These are phyloP conservation scores for Hydrozoanthus tunicans DNA, from an alignment of 64 coral and sea anemone genomes.

Conservation along the genomic window DNA sequence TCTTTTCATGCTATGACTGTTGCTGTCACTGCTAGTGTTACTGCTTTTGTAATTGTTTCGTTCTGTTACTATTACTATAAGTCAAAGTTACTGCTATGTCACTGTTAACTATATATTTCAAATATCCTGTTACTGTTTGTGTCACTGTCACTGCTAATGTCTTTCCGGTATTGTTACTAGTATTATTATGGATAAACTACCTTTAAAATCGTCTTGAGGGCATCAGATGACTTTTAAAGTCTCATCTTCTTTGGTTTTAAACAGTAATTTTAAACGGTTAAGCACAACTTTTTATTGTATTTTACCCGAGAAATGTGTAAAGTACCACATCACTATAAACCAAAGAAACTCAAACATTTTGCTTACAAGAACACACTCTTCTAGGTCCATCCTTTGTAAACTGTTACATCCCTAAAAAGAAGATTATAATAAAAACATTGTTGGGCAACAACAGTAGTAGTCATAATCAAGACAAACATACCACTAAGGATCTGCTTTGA, in stretches of 20 bases:
- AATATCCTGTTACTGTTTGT: no score
- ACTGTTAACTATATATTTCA: no score
- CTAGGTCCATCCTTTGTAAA: slow-evolving; percentile 94
- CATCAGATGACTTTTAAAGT: not conserved
- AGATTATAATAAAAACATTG: not conserved
- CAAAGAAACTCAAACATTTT: not conserved
- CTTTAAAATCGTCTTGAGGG: no score
- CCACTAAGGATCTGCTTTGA: no score
- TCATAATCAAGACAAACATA: no score
- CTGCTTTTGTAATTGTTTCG: not conserved
- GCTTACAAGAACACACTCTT: slow-evolving; percentile 94
- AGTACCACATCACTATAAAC: no score
- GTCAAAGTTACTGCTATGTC: no score
- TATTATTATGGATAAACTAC: no score
- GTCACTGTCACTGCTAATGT: not conserved
- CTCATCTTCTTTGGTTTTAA: not conserved
- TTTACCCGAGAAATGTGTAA: no score
- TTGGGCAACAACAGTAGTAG: no score
- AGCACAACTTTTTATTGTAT: no score
- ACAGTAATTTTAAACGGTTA: no score
- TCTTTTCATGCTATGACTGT: not conserved
- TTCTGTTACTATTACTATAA: not conserved
- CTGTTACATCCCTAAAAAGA: slow-evolving; percentile 81
- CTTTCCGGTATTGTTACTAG: not conserved
- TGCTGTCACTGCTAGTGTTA: not conserved